These are phyloP conservation scores for Lottia gigantea DNA, from an alignment of 2,888 invertebrate species.

Conservation along the genomic window DNA sequence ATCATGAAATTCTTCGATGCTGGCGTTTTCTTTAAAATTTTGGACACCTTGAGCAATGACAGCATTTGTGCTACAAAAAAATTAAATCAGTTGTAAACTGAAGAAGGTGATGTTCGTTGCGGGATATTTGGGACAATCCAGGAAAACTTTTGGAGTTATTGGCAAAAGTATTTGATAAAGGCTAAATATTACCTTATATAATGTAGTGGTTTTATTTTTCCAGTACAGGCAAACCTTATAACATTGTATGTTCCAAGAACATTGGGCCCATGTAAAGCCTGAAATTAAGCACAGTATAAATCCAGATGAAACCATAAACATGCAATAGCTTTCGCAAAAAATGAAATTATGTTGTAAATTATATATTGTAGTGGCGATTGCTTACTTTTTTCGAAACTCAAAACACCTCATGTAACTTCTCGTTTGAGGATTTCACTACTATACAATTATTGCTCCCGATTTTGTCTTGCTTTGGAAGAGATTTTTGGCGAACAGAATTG, in stretches of 20 bases:
- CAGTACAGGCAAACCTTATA: slow-evolving; percentile 66
- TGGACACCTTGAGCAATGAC: slow-evolving; percentile 64
- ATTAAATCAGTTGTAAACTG: too few relatives aligned
- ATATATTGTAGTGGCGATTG: too few relatives aligned
- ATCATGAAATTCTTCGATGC: slow-evolving; percentile 46
- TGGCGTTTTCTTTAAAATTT: slow-evolving; percentile 60
- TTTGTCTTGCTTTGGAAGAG: too few relatives aligned
- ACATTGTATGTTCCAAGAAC: slow-evolving; percentile 68
- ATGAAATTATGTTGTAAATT: background rate
- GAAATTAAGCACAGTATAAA: slow-evolving; percentile 13
- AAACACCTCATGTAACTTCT: too few relatives aligned
- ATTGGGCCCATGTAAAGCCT: slow-evolving; percentile 68
- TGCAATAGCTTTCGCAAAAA: background rate
- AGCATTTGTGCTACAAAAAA: slow-evolving; percentile 64
- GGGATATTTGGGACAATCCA: too few relatives aligned
- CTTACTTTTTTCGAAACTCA: too few relatives aligned
- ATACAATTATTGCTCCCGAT: too few relatives aligned
- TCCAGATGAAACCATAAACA: background rate
- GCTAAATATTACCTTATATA: slow-evolving; percentile 62
- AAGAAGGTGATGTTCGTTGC: too few relatives aligned
- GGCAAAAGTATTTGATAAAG: too few relatives aligned
- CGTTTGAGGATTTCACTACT: too few relatives aligned
- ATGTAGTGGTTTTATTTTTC: slow-evolving; percentile 69
- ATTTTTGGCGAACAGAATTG: too few relatives aligned
- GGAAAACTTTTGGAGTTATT: too few relatives aligned